Conservation (phyloP, 2,797 vertebrate species). For the Helarctos malayanus region DNA sequence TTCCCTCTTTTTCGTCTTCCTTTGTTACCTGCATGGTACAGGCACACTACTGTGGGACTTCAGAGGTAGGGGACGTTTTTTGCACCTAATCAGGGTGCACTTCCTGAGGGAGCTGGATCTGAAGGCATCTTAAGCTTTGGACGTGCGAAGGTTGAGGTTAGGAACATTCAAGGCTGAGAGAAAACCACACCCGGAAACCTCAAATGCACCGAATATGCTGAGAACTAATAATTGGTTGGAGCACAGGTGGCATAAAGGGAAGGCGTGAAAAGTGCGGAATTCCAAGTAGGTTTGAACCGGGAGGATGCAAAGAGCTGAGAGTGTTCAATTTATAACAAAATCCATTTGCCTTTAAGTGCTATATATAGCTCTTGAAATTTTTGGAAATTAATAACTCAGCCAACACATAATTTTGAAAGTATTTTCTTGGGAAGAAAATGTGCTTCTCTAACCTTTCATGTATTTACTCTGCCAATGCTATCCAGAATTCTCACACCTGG, state of each 20-base stretch:
- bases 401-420: constrained; percentile 4
- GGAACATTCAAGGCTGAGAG: background rate
- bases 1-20: background rate
- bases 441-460: constrained; percentile 11
- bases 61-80: background rate
- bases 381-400: constrained; percentile 20
- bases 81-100: too few relatives aligned
- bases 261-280: background rate
- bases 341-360: background rate
- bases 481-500: constrained; percentile 12
- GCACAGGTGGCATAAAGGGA: background rate
- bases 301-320: background rate
- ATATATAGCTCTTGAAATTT: background rate
- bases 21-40: background rate
- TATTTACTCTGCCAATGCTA: background rate
- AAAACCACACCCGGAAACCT: background rate
- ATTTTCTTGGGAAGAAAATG: background rate
- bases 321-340: background rate
- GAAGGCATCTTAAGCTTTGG: background rate
- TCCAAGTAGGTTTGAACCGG: background rate
- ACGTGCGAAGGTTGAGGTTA: background rate
- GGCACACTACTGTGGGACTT: background rate
- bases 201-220: background rate
- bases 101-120: background rate
- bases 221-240: background rate